Conservation (phyloP, 1,140 invertebrate genomes). For the Marisa cornuarietis region DNA sequence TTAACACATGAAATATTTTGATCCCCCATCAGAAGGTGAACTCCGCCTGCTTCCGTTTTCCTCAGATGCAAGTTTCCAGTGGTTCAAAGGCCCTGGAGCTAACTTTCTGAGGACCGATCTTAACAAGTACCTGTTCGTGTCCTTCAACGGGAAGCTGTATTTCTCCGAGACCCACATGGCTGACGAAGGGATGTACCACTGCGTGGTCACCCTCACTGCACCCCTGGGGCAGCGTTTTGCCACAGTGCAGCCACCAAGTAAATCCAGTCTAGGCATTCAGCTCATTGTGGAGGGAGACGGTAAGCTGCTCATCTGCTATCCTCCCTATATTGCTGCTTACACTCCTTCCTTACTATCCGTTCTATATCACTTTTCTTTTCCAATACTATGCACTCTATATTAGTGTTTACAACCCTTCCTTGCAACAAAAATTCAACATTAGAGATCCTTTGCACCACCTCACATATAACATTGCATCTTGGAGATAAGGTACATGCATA, state of each 20-base stretch:
- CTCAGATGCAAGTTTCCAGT: slow-evolving; percentile 42
- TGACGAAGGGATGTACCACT: slow-evolving; percentile 34
- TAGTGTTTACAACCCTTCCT: too few relatives aligned
- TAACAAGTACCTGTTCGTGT: slow-evolving; percentile 45
- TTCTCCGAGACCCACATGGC: slow-evolving; percentile 40
- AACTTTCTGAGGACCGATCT: slow-evolving; percentile 47
- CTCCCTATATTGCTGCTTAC: too few relatives aligned
- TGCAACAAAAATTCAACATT: too few relatives aligned
- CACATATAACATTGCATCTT: too few relatives aligned
- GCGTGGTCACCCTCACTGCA: slow-evolving; percentile 37
- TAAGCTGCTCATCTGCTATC: slow-evolving; percentile 18
- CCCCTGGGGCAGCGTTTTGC: slow-evolving; percentile 23
- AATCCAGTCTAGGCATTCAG: slow-evolving; percentile 38
- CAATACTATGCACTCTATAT: too few relatives aligned
- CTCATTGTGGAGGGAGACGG: slow-evolving; percentile 37
- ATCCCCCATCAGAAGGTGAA: too few relatives aligned
- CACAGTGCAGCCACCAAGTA: slow-evolving; percentile 29
- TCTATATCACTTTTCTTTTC: too few relatives aligned
- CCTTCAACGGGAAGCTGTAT: slow-evolving; percentile 47
- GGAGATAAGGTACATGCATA: too few relatives aligned
- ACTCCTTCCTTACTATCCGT: too few relatives aligned
- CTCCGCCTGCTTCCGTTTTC: too few relatives aligned
- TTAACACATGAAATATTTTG: too few relatives aligned
- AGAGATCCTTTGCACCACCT: too few relatives aligned
- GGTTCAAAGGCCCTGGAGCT: slow-evolving; percentile 37